Evolutionary conservation across 2,797 vertebrate genomes (phyloP).

Genomic region (Hydrolagus colliei): DNA sequence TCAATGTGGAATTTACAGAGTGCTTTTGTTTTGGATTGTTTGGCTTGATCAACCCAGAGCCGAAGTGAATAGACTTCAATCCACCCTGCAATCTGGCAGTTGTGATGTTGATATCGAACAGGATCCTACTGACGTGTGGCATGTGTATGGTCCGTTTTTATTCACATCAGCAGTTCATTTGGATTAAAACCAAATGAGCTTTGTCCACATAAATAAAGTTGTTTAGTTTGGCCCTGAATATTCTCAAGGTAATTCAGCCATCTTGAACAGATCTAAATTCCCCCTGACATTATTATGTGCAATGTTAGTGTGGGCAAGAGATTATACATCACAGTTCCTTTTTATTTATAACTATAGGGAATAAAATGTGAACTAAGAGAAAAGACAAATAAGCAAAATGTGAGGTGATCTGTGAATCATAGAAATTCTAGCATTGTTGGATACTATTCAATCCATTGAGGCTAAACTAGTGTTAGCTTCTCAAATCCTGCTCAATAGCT

Average conservation of each 20-base stretch:
- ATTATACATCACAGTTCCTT: too few relatives aligned
- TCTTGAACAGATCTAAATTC: not conserved
- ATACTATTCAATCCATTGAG: too few relatives aligned
- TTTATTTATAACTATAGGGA: too few relatives aligned
- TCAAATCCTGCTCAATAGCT: too few relatives aligned
- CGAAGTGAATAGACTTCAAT: not conserved
- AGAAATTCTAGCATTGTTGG: too few relatives aligned
- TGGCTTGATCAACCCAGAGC: not conserved
- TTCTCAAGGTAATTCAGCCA: not conserved
- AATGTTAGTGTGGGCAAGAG: too few relatives aligned
- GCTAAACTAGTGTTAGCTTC: too few relatives aligned
- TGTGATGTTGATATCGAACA: not conserved
- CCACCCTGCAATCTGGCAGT: not conserved
- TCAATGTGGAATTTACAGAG: not conserved
- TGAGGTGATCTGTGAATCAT: too few relatives aligned
- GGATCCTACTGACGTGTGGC: not conserved
- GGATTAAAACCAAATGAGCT: not conserved
- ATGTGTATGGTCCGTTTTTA: not conserved
- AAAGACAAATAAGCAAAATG: too few relatives aligned
- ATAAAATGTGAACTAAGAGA: too few relatives aligned
- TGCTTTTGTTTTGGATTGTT: not conserved
- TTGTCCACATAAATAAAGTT: not conserved
- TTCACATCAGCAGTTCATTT: not conserved
- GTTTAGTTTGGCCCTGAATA: not conserved
- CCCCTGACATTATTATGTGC: not conserved